Percentiles rank a stretch among this genome's conserved stretches.
phyloP scores from a whole-genome alignment of 2,888 invertebrate genomes.

The Malachius bipustulatus region DNA sequence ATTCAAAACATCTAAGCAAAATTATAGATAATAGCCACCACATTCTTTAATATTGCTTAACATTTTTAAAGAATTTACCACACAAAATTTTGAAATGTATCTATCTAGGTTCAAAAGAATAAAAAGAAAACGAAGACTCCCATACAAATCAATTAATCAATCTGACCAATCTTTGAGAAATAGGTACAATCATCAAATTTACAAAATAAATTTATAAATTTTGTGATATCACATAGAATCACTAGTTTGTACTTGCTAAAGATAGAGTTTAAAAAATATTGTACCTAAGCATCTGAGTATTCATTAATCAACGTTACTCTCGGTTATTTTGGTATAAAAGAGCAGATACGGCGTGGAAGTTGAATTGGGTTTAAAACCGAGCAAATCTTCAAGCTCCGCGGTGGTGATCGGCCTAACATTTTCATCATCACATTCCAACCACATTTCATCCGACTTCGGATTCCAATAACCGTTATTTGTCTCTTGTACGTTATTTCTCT shows the following conservation, averaged over 20 bases:
- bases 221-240: slow-evolving; percentile 26
- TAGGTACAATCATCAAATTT: slow-evolving; percentile 17
- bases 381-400: slow-evolving; percentile 65
- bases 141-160: too few species aligned
- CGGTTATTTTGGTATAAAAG: slow-evolving; percentile 51
- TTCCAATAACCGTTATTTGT: too few species aligned
- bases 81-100: too few species aligned
- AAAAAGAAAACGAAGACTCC: too few species aligned
- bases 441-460: slow-evolving; percentile 39
- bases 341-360: slow-evolving; percentile 79
- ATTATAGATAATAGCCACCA: too few species aligned
- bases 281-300: slow-evolving; percentile 11
- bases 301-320: slow-evolving; percentile 17
- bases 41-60: too few species aligned
- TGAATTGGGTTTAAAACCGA: slow-evolving; percentile 60
- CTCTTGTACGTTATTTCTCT: slow-evolving; percentile 25
- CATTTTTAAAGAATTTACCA: too few species aligned
- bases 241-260: slow-evolving; percentile 24
- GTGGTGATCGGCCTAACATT: slow-evolving; percentile 66
- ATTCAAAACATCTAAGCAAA: too few species aligned
- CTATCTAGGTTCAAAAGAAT: too few species aligned
- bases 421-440: slow-evolving; percentile 86
- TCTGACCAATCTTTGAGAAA: too few species aligned
- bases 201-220: slow-evolving; percentile 7
- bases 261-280: slow-evolving; percentile 17